A percentile compares a stretch with the other conserved stretches of the same genome.
Evolutionary conservation across 2,888 invertebrate species (phyloP).

Genomic region (Quadroppia sp.): DNA sequence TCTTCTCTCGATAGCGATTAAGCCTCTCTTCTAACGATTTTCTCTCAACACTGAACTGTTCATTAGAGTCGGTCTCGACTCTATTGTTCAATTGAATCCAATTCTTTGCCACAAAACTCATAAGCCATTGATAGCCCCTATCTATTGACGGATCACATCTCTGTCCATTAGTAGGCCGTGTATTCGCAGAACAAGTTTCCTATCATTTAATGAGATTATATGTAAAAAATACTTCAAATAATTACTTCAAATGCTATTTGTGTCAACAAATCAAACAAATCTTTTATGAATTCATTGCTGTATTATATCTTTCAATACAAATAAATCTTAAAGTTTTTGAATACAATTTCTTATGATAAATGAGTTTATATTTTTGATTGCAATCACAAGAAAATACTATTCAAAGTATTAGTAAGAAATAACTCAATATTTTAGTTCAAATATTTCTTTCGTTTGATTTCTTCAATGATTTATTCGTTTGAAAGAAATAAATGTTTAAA

Average conservation of each 20-base stretch:
- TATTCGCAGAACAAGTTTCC: slow-evolving; percentile 58
- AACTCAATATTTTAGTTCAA: too few relatives aligned
- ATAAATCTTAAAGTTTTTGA: background rate
- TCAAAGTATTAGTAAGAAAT: too few relatives aligned
- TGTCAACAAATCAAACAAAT: background rate
- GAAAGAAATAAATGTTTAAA: too few relatives aligned
- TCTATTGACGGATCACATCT: slow-evolving; percentile 64
- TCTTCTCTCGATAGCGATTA: slow-evolving; percentile 53
- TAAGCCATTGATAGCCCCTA: slow-evolving; percentile 66
- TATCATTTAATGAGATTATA: slow-evolving; percentile 45
- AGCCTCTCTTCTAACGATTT: slow-evolving; percentile 57
- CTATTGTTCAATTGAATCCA: slow-evolving; percentile 63
- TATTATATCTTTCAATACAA: background rate
- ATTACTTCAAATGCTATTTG: background rate
- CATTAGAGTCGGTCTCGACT: slow-evolving; percentile 61
- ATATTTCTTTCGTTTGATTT: too few relatives aligned
- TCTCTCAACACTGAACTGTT: slow-evolving; percentile 57
- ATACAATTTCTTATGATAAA: background rate
- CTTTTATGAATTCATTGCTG: background rate
- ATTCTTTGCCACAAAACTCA: slow-evolving; percentile 65
- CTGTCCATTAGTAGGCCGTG: slow-evolving; percentile 51
- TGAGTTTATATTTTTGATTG: too few relatives aligned
- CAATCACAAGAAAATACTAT: too few relatives aligned
- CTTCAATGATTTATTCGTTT: too few relatives aligned
- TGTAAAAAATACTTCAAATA: background rate